Evolutionary conservation across 2,888 invertebrate species (phyloP).

Genomic region (Nymphalis c-album): DNA sequence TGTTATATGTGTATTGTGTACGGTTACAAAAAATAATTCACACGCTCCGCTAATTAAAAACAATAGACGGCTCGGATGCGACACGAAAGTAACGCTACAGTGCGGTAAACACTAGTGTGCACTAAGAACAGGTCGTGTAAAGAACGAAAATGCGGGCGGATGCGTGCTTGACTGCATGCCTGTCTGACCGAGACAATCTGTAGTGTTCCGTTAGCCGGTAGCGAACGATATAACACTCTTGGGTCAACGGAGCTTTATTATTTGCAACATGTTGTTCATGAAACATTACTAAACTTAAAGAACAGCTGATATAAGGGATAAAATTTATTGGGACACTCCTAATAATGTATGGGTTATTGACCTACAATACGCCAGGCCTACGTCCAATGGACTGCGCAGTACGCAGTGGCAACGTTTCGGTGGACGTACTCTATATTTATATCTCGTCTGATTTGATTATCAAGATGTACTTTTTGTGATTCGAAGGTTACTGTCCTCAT

Average conservation of each 20-base stretch:
- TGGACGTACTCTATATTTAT: conserved; percentile 20
- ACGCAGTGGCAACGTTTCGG: conserved; percentile 12
- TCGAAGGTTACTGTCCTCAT: conserved; percentile 60
- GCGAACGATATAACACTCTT: conserved; percentile 27
- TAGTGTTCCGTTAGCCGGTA: conserved; percentile 36
- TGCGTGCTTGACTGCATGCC: conserved; percentile 53
- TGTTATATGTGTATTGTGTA: not conserved
- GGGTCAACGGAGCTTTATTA: conserved; percentile 12
- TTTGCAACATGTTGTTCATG: conserved; percentile 7
- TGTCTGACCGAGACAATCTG: conserved; percentile 46
- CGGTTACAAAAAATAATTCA: not conserved
- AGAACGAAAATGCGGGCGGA: conserved; percentile 48
- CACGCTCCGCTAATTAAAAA: not conserved
- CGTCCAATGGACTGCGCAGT: conserved; percentile 24
- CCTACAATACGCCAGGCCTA: conserved; percentile 24
- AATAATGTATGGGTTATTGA: conserved; percentile 16
- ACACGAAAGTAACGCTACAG: not conserved
- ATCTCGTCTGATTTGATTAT: conserved; percentile 49
- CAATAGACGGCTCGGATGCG: conserved; percentile 3
- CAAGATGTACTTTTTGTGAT: conserved; percentile 51
- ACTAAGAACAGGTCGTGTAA: conserved; percentile 41
- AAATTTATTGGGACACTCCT: conserved; percentile 15
- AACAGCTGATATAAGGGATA: conserved; percentile 18
- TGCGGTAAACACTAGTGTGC: not conserved
- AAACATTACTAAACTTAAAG: conserved; percentile 20